Base-by-base conservation (phyloP, 2,888 invertebrate genomes). In the Invenusta paracnida region DNA sequence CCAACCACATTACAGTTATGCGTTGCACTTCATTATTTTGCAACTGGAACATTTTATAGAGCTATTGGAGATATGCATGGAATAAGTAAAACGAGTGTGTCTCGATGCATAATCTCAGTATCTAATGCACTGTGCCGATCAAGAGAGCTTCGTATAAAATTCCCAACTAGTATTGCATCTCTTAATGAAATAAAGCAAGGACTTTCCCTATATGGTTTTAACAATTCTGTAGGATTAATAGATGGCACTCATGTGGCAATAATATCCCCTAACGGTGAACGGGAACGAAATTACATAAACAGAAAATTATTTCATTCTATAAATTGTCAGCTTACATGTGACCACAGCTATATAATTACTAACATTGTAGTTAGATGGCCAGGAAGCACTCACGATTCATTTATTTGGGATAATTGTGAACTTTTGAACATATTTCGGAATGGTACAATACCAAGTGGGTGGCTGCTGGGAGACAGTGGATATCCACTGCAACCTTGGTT, bases 371-470 rank as follows among this genome's bases (percentile, higher is more conserved):
- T 17, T n/a, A 48, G 17, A 48, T 48, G 48, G 48, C 5, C 73
- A 73, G 17, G 73, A 73, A 73, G 73, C 25, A 73, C 73, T n/a
- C 73, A 73, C 2, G 73, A 73, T 73, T 13, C 73, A 73, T 73
- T 73, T 23, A 73, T 73, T n/a, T n/a, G 73, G 25, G 25, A 5
- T n/a, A 73, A 48, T 48, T 48, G 17, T 73, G 73, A 23, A 73
- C 73, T 73, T n/a, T n/a, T n/a, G 11, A 73, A 73, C 23, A 5
- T 73, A 73, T 73, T 73, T 25, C 73, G 27, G 25, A 73, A 73
- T 73, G 73, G 17, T 73, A 73, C 73, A 73, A 73, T 73, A 73
- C 73, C 73, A 73, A 73, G 73, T 73, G 73, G 73, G 11, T 73
- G 73, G 73, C 25, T 73, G 23, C 73, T 73, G 17, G 11, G 73